Evolutionary conservation across 2,797 vertebrate species (phyloP), one percentile per base, ranked within the genome.

Genomic region (Mergus octosetaceus): DNA sequence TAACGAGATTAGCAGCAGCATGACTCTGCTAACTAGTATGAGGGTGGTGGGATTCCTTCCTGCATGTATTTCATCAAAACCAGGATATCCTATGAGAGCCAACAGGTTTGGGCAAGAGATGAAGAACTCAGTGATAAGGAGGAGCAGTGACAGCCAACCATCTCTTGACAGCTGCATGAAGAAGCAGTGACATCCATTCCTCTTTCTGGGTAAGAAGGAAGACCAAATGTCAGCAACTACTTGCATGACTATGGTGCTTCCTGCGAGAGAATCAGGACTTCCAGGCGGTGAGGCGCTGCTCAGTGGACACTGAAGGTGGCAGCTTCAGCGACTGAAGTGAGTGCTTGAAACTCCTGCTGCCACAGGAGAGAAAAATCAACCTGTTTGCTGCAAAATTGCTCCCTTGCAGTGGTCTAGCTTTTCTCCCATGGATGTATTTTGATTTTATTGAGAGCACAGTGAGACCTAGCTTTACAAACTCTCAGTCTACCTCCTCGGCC

Each of bases 361-460:
- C 39, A 28, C 39, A 9, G 11, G 51, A 69, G 56, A 53, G 38
- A 61, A 76, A 65, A 89, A 54, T 8, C 61, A 77, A 34, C 82
- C 69, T 69, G 36, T 73, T 58, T 85, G 72, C 72, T 79, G 78
- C 51, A 85, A 69, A 71, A 2, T 71, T 60, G 39, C 82, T 80
- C 41, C 49, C 61, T 72, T 87, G 71, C 19, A 3, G 64, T 24
- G 75, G 43, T 62, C 36, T 22, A 30, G 39, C 53, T 71, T 72
- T 83, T 49, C 53, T 89, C 14, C 56, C 36, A 57, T 43, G 73
- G 53, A 83, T 87, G 18, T 3, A 8, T 49, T 87, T 80, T 66
- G 82, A 47, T 91, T 92, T 93, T 65, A 88, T 65, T 75, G 89
- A 39, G 60, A 89, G 39, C 71, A 74, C 43, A 43, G 68, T 24